A percentile compares a stretch with the other conserved stretches of the same genome.
These are phyloP conservation scores for Oncorhynchus kisutch DNA, from an alignment of 2,113 vertebrate species.

Conservation along the genomic window DNA sequence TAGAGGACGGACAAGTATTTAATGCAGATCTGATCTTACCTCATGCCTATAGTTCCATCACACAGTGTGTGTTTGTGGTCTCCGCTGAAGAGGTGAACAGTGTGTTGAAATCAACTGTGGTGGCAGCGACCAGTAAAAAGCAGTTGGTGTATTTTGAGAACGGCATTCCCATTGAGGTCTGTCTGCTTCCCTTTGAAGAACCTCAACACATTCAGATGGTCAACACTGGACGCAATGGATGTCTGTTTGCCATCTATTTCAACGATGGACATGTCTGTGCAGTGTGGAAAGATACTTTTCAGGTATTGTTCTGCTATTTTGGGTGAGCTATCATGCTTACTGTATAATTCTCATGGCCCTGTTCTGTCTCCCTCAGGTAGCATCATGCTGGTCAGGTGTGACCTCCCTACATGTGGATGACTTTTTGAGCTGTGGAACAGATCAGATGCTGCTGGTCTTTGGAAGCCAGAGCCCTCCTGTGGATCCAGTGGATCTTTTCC, in stretches of 20 bases:
- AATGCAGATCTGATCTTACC: slow-evolving; percentile 74
- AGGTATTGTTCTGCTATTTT: slow-evolving; percentile 69
- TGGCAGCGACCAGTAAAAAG: slow-evolving; percentile 77
- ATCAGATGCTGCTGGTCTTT: slow-evolving; percentile 86
- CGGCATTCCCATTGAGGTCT: slow-evolving; percentile 76
- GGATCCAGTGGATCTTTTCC: slow-evolving; percentile 68
- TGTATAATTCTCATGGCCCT: background rate
- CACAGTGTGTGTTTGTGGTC: slow-evolving; percentile 71
- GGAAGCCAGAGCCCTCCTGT: slow-evolving; percentile 55
- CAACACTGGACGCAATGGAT: slow-evolving; percentile 66
- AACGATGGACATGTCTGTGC: slow-evolving; percentile 74
- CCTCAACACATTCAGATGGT: slow-evolving; percentile 74
- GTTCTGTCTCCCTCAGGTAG: slow-evolving; percentile 72
- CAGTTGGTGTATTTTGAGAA: slow-evolving; percentile 86
- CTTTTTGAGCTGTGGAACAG: slow-evolving; percentile 83
- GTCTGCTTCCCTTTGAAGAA: slow-evolving; percentile 81
- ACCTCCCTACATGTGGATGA: slow-evolving; percentile 82
- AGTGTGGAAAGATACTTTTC: slow-evolving; percentile 81
- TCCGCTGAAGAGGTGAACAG: slow-evolving; percentile 52
- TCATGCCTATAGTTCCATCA: slow-evolving; percentile 78
- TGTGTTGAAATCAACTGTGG: slow-evolving; percentile 64
- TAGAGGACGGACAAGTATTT: slow-evolving; percentile 70
- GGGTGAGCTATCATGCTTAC: background rate
- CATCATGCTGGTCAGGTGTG: slow-evolving; percentile 79
- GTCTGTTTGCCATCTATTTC: slow-evolving; percentile 79